A percentile compares a stretch with the other conserved stretches of the same genome.
Conservation (phyloP, 2,888 invertebrate genomes). For the Rhagonycha fulva region DNA sequence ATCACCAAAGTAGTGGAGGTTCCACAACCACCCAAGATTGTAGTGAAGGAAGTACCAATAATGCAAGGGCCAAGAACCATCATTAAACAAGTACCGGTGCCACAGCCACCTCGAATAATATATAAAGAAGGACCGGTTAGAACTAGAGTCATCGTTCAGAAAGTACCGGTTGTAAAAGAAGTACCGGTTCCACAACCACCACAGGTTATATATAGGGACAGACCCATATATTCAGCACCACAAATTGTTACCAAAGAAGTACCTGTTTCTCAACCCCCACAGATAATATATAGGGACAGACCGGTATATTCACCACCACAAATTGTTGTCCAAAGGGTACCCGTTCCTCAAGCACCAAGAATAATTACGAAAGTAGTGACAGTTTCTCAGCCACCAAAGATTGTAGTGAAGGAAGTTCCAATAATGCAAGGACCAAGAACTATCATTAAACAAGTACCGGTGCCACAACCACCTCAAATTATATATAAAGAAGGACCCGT, state of each 20-base stretch:
- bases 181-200: not conserved
- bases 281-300: not conserved
- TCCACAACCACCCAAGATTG: slow-evolving; percentile 2
- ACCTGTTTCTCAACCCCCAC: not conserved
- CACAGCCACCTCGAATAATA: not conserved
- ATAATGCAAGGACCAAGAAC: slow-evolving; percentile 2
- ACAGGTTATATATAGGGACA: no score
- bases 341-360: not conserved
- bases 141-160: not conserved
- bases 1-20: no score
- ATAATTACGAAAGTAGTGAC: slow-evolving; percentile 10
- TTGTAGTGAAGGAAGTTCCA: slow-evolving; percentile 13
- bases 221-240: no score
- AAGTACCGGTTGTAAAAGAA: not conserved
- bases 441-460: not conserved
- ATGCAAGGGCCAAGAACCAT: not conserved
- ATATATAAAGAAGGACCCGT: not conserved
- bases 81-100: not conserved
- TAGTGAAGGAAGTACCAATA: slow-evolving; percentile 5
- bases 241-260: not conserved
- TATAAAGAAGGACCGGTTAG: not conserved
- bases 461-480: not conserved
- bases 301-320: not conserved
- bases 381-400: slow-evolving; percentile 1
- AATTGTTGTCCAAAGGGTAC: not conserved